phyloP scores from a whole-genome alignment of 1,140 invertebrate species.

The Formica exsecta region DNA sequence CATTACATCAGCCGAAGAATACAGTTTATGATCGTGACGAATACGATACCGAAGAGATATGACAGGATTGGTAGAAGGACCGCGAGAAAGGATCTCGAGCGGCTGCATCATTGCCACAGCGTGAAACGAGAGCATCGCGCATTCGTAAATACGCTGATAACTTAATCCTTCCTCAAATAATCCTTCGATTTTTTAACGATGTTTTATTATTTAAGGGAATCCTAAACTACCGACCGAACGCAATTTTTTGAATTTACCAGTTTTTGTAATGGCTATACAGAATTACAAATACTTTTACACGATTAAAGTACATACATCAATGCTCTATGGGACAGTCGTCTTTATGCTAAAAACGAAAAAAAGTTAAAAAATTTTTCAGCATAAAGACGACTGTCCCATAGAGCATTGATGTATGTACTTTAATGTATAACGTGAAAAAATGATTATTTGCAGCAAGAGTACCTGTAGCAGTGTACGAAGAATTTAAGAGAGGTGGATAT shows the following conservation, averaged over 20 bases:
- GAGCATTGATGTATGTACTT: no score
- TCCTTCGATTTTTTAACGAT: not conserved
- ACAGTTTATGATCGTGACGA: conserved; percentile 70
- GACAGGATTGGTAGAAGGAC: conserved; percentile 50
- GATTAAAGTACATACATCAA: no score
- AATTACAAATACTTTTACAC: no score
- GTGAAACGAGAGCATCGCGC: not conserved
- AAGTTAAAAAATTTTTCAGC: no score
- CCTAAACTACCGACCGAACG: no score
- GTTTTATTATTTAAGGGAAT: no score
- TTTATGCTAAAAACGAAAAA: no score
- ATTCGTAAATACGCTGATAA: not conserved
- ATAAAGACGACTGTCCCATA: no score
- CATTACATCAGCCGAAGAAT: conserved; percentile 63
- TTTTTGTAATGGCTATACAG: no score
- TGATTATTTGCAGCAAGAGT: not conserved
- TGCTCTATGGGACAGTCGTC: no score
- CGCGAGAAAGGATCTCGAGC: conserved; percentile 56
- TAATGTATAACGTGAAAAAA: not conserved
- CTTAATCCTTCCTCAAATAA: not conserved
- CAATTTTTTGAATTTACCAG: no score
- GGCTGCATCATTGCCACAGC: not conserved
- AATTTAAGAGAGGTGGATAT: conserved; percentile 17
- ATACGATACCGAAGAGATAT: conserved; percentile 52
- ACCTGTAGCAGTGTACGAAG: conserved; percentile 10